These are phyloP conservation scores for Salminus brasiliensis DNA, from an alignment of 2,113 vertebrate species.

Conservation along the genomic window DNA sequence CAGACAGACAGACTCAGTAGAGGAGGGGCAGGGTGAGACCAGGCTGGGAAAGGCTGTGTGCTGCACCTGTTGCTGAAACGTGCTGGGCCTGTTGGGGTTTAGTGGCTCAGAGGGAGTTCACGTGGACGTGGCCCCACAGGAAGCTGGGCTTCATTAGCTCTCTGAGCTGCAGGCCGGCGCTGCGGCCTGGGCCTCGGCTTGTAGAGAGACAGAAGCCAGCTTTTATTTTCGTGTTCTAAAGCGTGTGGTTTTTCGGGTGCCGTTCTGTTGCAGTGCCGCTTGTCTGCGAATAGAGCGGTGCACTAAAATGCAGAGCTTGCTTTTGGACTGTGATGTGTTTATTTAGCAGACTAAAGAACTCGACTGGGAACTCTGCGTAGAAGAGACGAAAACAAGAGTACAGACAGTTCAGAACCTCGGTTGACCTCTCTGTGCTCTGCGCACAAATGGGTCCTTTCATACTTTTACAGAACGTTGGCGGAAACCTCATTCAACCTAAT, in stretches of 20 bases:
- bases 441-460: no score
- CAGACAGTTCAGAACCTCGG: background rate
- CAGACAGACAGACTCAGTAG: constrained; percentile 7
- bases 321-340: background rate
- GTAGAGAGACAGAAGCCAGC: background rate
- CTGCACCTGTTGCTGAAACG: constrained; percentile 34
- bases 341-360: background rate
- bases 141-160: background rate
- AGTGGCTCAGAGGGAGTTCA: constrained; percentile 17
- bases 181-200: background rate
- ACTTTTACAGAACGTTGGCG: background rate
- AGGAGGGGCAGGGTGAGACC: background rate
- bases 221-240: background rate
- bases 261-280: background rate
- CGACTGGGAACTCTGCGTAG: background rate
- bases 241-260: background rate
- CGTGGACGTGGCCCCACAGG: constrained; percentile 12
- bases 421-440: no score
- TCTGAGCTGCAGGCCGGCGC: background rate
- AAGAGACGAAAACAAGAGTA: background rate
- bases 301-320: background rate
- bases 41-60: background rate
- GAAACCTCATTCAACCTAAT: background rate
- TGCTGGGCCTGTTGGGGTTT: constrained; percentile 10
- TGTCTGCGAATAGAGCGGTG: background rate